Conservation (phyloP, 1,140 invertebrate species). For the Tribolium castaneum region DNA sequence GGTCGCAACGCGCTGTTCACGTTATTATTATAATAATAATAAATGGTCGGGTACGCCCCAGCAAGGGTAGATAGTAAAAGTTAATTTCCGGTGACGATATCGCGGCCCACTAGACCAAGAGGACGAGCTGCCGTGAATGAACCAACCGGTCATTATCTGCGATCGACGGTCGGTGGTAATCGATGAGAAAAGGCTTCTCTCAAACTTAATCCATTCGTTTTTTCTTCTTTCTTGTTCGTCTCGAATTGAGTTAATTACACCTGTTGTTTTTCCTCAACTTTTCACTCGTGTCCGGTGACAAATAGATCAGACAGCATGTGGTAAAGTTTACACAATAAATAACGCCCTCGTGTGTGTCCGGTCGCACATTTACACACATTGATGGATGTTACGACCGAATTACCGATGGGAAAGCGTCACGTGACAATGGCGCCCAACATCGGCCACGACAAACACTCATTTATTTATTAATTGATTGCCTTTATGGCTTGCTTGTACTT, state of each 20-base stretch:
- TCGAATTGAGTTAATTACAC: neutral
- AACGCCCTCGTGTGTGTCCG: neutral
- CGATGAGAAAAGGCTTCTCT: constrained; percentile 1
- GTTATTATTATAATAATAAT: constrained; percentile 37
- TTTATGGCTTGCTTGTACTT: neutral
- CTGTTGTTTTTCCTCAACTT: neutral
- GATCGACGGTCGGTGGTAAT: constrained; percentile 17
- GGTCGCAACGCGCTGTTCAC: neutral
- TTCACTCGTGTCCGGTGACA: neutral
- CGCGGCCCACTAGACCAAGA: constrained; percentile 32
- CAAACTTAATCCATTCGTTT: neutral
- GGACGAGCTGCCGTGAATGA: constrained; percentile 29
- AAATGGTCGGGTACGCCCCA: constrained; percentile 41
- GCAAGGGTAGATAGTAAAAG: constrained; percentile 50
- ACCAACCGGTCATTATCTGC: constrained; percentile 38
- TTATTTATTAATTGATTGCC: no score
- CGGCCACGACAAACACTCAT: no score
- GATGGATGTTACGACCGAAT: constrained; percentile 27
- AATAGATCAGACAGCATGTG: constrained; percentile 37
- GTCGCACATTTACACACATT: constrained; percentile 18
- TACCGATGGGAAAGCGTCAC: neutral
- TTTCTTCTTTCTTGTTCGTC: neutral
- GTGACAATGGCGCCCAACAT: neutral
- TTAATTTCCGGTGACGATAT: constrained; percentile 49
- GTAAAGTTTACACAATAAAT: constrained; percentile 38